These are phyloP conservation scores for Hypothenemus hampei DNA, from an alignment of 1,140 invertebrate species.

Conservation along the genomic window DNA sequence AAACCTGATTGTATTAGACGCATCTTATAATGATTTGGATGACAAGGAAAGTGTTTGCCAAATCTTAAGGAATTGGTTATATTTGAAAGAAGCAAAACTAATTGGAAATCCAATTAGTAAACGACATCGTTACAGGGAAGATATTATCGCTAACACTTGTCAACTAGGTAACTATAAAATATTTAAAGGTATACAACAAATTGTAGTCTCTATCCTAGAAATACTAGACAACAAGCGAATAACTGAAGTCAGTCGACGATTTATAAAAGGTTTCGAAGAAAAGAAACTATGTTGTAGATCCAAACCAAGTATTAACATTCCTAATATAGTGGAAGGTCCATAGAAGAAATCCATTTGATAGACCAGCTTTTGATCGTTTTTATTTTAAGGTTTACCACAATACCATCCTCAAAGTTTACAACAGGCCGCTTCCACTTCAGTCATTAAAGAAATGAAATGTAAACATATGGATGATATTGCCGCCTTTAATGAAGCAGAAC, in stretches of 20 bases:
- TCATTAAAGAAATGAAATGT: constrained; percentile 31
- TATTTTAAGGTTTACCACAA: constrained; percentile 34
- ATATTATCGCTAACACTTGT: constrained; percentile 55
- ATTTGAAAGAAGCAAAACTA: constrained; percentile 52
- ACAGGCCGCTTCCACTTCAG: constrained; percentile 36
- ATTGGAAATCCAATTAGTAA: constrained; percentile 57
- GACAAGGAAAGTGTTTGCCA: constrained; percentile 49
- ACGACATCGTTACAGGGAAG: constrained; percentile 58
- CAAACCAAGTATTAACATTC: constrained; percentile 29
- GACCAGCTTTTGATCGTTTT: neutral
- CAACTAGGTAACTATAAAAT: neutral
- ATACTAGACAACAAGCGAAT: constrained; percentile 49
- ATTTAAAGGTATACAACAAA: neutral
- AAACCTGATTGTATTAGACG: constrained; percentile 47
- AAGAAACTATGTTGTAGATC: constrained; percentile 33
- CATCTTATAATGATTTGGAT: constrained; percentile 49
- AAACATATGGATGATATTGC: constrained; percentile 23
- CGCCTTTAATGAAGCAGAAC: constrained; percentile 29
- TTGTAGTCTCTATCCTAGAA: constrained; percentile 8
- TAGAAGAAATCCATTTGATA: neutral
- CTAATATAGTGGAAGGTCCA: constrained; percentile 32
- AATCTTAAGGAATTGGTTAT: constrained; percentile 49
- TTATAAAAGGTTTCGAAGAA: constrained; percentile 51
- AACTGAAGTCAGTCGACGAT: constrained; percentile 46
- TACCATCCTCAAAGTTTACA: constrained; percentile 35